Base-by-base conservation (phyloP, 2,797 vertebrate genomes). In the Dipus sagitta region DNA sequence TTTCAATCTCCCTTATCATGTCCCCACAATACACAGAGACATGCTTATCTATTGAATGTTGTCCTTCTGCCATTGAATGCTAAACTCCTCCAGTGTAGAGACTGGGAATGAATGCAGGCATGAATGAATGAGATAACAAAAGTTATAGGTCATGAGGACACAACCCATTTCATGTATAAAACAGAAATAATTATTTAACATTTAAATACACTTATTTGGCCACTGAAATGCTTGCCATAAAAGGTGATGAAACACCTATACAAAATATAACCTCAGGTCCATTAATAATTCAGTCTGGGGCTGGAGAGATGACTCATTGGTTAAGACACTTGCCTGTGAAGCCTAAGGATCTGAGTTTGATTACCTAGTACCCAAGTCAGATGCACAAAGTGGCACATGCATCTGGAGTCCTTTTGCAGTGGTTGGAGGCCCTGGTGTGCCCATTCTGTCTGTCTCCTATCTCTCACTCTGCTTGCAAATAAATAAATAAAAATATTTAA, bases 1-100 rank as follows among this genome's bases (percentile, higher is more conserved):
- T 92, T 95, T 86, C 76, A 91, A 74, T 81, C 38, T 67, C 90
- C 67, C 78, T 95, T 90, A 88, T 91, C 79, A 17, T 24, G 60
- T 47, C 21, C 17, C 17, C 47, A 28, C 71, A 60, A 93, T 23
- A 47, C n/a, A 70, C 78, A 47, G n/a, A 81, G 62, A 77, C 52
- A 67, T 14, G 21, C 60, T 91, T 82, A 54, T 90, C 93, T 75
- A 9, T 20, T 68, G 5, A 7, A 7, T 30, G 17, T 62, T 75
- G 32, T 20, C 24, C 23, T 38, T 65, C 42, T 11, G n/a, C 70
- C 34, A 47, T 54, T 28, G 4, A 60, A 67, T 6, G 1, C 89
- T 26, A n/a, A 85, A 75, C 77, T 68, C 10, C 1, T 15, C n/a
- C 72, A 58, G 23, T 82, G 77, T 7, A n/a, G 88, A 88, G 80